These are phyloP conservation scores for Coptodon bakossiorum DNA, from an alignment of 2,113 vertebrate genomes.

Conservation along the genomic window DNA sequence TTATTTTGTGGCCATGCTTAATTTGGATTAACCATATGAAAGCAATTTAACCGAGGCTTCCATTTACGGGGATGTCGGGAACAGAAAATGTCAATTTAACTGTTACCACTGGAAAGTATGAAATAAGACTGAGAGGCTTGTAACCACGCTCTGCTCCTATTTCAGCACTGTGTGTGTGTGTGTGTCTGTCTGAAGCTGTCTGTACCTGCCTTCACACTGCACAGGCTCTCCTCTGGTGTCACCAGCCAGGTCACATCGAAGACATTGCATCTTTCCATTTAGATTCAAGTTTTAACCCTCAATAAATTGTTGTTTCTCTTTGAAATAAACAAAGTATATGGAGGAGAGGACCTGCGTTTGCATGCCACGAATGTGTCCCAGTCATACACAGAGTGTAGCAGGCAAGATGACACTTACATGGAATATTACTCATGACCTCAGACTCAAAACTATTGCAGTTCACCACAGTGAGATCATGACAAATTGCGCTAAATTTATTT, in stretches of 20 bases:
- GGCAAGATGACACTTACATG: background rate
- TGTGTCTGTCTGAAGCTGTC: background rate
- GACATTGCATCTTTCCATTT: constrained; percentile 42
- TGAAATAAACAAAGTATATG: background rate
- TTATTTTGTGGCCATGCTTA: constrained; percentile 65
- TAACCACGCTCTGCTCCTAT: constrained; percentile 12
- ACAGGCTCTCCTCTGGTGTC: constrained; percentile 24
- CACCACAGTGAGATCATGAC: background rate
- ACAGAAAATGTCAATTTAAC: constrained; percentile 67
- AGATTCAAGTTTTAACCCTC: constrained; percentile 23
- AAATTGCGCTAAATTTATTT: background rate
- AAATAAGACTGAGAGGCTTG: constrained; percentile 48
- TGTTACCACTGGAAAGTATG: constrained; percentile 67
- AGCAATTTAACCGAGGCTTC: constrained; percentile 66
- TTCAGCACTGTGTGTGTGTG: background rate
- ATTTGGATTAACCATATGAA: constrained; percentile 73
- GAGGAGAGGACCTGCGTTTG: background rate
- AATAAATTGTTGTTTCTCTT: background rate
- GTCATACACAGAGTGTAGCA: background rate
- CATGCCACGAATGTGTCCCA: background rate
- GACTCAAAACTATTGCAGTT: constrained; percentile 6
- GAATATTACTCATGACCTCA: background rate
- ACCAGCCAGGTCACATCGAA: constrained; percentile 60
- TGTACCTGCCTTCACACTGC: background rate
- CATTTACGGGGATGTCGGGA: constrained; percentile 48